phyloP scores from a whole-genome alignment of 1,140 invertebrate genomes.

The Polyergus mexicanus region DNA sequence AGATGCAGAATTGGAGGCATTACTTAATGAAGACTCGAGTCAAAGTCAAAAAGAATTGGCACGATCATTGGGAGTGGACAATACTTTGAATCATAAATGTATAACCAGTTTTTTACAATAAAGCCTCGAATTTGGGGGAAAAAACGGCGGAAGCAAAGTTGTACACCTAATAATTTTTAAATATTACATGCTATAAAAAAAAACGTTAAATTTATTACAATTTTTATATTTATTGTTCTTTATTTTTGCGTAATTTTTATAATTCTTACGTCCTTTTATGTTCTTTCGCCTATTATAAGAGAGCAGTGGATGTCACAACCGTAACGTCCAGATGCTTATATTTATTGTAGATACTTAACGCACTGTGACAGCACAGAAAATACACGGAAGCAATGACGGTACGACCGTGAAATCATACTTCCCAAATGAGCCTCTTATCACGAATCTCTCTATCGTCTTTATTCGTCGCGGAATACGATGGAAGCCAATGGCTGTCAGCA shows the following conservation, averaged over 20 bases:
- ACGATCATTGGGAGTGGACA: no score
- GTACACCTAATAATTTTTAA: no score
- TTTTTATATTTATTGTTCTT: neutral
- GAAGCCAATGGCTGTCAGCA: conserved; percentile 63
- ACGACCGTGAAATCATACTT: conserved; percentile 61
- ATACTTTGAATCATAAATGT: no score
- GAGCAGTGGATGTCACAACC: neutral
- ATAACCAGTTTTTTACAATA: no score
- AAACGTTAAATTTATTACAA: neutral
- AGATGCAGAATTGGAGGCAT: no score
- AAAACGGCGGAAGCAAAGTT: no score
- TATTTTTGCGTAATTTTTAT: neutral
- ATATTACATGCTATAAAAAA: neutral
- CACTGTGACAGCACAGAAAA: conserved; percentile 30
- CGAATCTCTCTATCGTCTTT: conserved; percentile 56
- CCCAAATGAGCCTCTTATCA: conserved; percentile 61
- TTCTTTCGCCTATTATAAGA: neutral
- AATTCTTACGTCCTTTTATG: neutral
- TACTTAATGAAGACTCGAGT: no score
- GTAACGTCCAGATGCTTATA: neutral
- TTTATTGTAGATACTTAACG: conserved; percentile 16
- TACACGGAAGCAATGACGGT: conserved; percentile 45
- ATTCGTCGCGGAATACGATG: conserved; percentile 48
- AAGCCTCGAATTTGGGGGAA: no score
- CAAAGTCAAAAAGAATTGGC: no score